Evolutionary conservation across 2,113 vertebrate genomes (phyloP).

Genomic region (Columba janthina): DNA sequence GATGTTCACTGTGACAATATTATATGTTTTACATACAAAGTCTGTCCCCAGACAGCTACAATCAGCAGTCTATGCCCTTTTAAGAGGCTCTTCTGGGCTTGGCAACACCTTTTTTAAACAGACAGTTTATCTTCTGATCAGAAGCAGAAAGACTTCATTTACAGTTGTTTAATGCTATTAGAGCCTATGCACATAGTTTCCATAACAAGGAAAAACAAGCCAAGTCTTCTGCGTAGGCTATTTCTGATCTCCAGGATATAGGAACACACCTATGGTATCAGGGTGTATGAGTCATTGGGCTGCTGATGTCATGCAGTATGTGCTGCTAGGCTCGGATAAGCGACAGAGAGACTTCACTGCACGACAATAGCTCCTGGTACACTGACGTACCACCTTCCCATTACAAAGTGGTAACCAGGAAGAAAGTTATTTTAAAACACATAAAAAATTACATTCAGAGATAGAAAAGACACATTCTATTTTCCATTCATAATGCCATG

Average conservation of each 20-base stretch:
- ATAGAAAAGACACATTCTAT: neutral
- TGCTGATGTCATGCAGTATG: slow-evolving; percentile 31
- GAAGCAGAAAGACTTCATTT: slow-evolving; percentile 44
- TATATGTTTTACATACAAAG: neutral
- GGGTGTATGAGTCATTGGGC: slow-evolving; percentile 55
- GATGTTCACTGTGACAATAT: neutral
- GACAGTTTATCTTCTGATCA: slow-evolving; percentile 54
- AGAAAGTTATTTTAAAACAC: neutral
- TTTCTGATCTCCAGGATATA: slow-evolving; percentile 47
- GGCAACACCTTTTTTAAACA: slow-evolving; percentile 60
- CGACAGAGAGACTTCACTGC: slow-evolving; percentile 30
- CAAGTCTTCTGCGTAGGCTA: slow-evolving; percentile 24
- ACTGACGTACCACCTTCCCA: neutral
- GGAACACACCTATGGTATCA: slow-evolving; percentile 57
- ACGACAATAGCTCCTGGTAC: slow-evolving; percentile 17
- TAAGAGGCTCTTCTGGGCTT: neutral
- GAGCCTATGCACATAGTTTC: slow-evolving; percentile 17
- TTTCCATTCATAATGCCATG: neutral
- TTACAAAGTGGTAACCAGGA: neutral
- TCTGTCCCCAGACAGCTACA: neutral
- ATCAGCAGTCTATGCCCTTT: neutral
- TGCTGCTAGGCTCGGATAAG: slow-evolving; percentile 1
- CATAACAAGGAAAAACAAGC: slow-evolving; percentile 34
- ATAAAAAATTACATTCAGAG: neutral
- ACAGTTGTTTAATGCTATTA: neutral